Evolutionary conservation across 35 echinoderm and acorn worm genomes (phyloP).

Genomic region (Eucidaris tribuloides): DNA sequence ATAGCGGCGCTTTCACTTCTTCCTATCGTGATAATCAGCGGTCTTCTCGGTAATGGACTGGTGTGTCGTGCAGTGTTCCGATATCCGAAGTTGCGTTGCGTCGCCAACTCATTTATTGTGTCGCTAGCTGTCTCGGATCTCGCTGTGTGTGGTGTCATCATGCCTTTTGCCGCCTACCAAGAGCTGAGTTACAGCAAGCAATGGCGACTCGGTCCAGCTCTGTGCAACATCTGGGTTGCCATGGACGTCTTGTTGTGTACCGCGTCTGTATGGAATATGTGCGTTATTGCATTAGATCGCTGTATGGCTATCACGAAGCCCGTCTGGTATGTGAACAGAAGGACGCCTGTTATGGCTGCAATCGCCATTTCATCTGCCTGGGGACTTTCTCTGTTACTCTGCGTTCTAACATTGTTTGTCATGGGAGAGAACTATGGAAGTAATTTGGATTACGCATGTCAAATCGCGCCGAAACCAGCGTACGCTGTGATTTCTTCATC

Average conservation of each 20-base stretch:
- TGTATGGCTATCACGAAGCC: slow-evolving; percentile 89
- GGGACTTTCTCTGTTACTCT: slow-evolving; percentile 77
- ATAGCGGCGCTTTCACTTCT: slow-evolving; percentile 39
- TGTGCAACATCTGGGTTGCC: slow-evolving; percentile 89
- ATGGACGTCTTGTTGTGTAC: slow-evolving; percentile 86
- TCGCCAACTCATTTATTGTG: slow-evolving; percentile 95
- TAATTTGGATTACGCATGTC: slow-evolving; percentile 45
- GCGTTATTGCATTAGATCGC: slow-evolving; percentile 87
- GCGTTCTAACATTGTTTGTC: slow-evolving; percentile 58
- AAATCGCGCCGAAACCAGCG: slow-evolving; percentile 64
- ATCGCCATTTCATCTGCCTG: slow-evolving; percentile 67
- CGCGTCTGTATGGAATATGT: slow-evolving; percentile 91
- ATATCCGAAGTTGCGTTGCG: slow-evolving; percentile 65
- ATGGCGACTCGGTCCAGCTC: slow-evolving; percentile 74
- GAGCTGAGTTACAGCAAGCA: slow-evolving; percentile 55
- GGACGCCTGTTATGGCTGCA: slow-evolving; percentile 77
- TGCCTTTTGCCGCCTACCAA: slow-evolving; percentile 75
- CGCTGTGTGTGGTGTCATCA: slow-evolving; percentile 62
- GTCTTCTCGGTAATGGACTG: slow-evolving; percentile 86
- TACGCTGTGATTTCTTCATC: slow-evolving; percentile 81
- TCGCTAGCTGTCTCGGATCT: slow-evolving; percentile 88
- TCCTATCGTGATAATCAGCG: slow-evolving; percentile 48
- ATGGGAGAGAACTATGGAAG: slow-evolving; percentile 64
- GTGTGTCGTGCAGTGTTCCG: slow-evolving; percentile 87
- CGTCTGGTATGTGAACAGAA: slow-evolving; percentile 79